Conservation (phyloP, 2,113 vertebrate species). For the Odontophorus gujanensis region DNA sequence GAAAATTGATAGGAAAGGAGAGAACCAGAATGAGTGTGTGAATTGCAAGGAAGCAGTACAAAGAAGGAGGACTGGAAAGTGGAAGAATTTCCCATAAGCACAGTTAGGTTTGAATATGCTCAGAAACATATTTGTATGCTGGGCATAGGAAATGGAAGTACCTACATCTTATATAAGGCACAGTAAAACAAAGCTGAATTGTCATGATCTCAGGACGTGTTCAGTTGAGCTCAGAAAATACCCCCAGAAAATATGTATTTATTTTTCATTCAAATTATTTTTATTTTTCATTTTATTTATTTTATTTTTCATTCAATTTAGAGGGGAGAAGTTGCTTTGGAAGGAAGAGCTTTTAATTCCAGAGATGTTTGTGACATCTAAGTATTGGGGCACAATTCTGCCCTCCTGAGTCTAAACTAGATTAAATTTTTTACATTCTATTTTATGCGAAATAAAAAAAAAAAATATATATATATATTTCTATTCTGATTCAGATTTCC, state of each 20-base stretch:
- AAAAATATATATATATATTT: neutral
- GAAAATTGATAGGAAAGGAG: neutral
- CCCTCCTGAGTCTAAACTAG: neutral
- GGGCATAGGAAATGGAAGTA: neutral
- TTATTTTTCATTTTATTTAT: too few species aligned
- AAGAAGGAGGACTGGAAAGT: neutral
- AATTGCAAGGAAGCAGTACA: neutral
- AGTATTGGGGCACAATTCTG: neutral
- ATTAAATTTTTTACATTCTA: neutral
- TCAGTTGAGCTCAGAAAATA: neutral
- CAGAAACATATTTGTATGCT: neutral
- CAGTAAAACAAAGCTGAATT: neutral
- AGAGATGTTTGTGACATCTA: neutral
- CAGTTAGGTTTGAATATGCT: neutral
- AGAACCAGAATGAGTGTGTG: neutral
- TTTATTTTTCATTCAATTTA: neutral
- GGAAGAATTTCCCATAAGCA: neutral
- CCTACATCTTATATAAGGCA: neutral
- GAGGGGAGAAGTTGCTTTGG: neutral
- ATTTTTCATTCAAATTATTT: neutral
- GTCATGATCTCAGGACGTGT: neutral
- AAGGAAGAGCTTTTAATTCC: neutral
- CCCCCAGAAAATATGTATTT: neutral
- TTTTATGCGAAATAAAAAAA: neutral
- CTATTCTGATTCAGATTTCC: neutral